These are phyloP conservation scores for Musca domestica DNA, from an alignment of 1,140 invertebrate genomes.

Conservation along the genomic window DNA sequence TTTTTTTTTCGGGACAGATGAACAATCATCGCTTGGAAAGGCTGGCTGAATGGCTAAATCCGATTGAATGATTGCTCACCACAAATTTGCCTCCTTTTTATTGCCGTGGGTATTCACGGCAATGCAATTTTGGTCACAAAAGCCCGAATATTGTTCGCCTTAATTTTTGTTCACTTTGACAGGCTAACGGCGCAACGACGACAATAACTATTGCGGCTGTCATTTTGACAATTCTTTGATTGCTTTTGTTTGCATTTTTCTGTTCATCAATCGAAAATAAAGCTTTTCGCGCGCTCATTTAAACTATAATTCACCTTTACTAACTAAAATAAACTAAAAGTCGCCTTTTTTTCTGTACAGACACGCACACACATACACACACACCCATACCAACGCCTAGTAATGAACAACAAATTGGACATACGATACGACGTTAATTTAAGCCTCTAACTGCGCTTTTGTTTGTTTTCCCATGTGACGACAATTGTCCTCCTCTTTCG, in stretches of 20 bases:
- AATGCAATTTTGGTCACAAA: neutral
- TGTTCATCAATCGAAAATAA: neutral
- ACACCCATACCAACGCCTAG: neutral
- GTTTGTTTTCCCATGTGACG: constrained; percentile 4
- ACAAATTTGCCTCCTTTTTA: constrained; percentile 4
- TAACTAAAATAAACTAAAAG: constrained; percentile 1
- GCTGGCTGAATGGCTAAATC: neutral
- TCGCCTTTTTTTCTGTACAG: no score
- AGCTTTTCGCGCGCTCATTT: neutral
- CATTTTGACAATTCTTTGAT: constrained; percentile 18
- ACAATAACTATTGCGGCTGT: neutral
- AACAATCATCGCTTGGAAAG: no score
- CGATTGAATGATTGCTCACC: constrained; percentile 11
- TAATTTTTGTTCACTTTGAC: constrained; percentile 18
- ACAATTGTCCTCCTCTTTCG: no score
- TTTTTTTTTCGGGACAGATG: no score
- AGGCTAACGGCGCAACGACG: neutral
- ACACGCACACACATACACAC: no score
- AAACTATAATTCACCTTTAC: neutral
- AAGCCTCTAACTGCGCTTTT: constrained; percentile 17
- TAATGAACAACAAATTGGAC: neutral
- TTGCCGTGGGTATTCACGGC: neutral
- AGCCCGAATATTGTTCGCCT: neutral
- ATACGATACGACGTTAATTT: constrained; percentile 4
- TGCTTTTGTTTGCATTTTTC: constrained; percentile 1